Evolutionary conservation across 2,113 vertebrate species (phyloP).

Genomic region (Balaeniceps rex): DNA sequence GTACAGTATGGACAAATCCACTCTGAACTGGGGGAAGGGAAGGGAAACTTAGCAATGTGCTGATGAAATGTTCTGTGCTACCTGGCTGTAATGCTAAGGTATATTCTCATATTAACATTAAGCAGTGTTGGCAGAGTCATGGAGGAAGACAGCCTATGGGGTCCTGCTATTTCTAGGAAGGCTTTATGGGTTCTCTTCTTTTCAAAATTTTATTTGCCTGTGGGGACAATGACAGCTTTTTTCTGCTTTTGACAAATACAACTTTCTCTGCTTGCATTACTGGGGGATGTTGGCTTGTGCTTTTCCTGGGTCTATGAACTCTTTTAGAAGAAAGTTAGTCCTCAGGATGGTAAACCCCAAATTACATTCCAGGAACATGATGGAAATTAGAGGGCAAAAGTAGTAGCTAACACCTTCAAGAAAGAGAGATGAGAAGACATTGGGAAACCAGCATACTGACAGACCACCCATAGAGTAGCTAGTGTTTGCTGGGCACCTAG

Average conservation of each 20-base stretch:
- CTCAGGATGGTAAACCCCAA: neutral
- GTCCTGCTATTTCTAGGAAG: neutral
- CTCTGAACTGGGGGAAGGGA: neutral
- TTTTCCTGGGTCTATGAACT: neutral
- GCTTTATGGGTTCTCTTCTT: neutral
- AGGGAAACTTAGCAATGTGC: neutral
- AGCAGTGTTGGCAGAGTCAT: neutral
- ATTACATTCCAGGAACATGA: neutral
- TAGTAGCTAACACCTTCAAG: neutral
- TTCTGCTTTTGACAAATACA: neutral
- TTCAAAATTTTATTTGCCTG: neutral
- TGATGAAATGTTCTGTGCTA: neutral
- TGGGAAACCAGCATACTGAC: neutral
- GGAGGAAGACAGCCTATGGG: neutral
- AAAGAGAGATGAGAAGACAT: neutral
- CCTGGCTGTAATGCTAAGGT: neutral
- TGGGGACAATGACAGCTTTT: neutral
- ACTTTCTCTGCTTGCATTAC: neutral
- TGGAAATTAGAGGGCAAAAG: neutral
- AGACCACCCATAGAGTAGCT: neutral
- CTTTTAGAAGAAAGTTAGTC: neutral
- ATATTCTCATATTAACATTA: neutral
- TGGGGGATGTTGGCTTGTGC: neutral
- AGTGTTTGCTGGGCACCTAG: neutral
- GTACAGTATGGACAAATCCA: neutral